Percentiles rank a stretch among this genome's conserved stretches.
These are phyloP conservation scores for Phalacrocorax pelagicus DNA, from an alignment of 2,113 vertebrate species.

Conservation along the genomic window DNA sequence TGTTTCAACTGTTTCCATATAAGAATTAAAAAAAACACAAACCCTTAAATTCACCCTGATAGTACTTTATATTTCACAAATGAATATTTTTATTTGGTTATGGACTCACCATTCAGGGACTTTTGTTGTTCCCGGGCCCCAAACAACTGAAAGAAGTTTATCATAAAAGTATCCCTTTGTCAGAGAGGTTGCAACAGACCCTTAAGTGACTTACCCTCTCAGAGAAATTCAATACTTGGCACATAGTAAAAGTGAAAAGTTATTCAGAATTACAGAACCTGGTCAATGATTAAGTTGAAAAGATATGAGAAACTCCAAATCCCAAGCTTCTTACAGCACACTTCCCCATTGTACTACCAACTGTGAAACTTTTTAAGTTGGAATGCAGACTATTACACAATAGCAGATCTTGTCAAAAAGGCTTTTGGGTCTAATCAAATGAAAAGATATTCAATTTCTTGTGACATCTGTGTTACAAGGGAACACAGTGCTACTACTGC, in stretches of 20 bases:
- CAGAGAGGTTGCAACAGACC: not conserved
- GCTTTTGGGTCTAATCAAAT: not conserved
- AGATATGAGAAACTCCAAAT: not conserved
- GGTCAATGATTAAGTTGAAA: not conserved
- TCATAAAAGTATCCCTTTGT: not conserved
- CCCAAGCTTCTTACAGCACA: not conserved
- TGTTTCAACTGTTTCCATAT: conserved; percentile 77
- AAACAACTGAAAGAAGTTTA: not conserved
- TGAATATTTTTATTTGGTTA: not conserved
- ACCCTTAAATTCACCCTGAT: not conserved
- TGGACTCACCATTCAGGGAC: accelerated
- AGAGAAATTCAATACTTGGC: not conserved
- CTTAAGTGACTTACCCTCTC: not conserved
- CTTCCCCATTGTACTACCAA: not conserved
- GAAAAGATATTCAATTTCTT: not conserved
- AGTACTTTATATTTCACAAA: not conserved
- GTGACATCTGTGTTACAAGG: not conserved
- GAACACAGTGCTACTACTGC: not conserved
- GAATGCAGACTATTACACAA: not conserved
- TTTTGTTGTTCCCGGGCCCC: not conserved
- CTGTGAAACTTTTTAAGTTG: not conserved
- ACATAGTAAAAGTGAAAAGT: not conserved
- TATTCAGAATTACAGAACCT: not conserved
- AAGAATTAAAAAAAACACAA: not conserved
- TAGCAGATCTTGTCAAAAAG: not conserved